Percentiles rank a stretch among this genome's conserved stretches.
phyloP scores from a whole-genome alignment of 2,888 invertebrate species.

The Pilophorus perplexus region DNA sequence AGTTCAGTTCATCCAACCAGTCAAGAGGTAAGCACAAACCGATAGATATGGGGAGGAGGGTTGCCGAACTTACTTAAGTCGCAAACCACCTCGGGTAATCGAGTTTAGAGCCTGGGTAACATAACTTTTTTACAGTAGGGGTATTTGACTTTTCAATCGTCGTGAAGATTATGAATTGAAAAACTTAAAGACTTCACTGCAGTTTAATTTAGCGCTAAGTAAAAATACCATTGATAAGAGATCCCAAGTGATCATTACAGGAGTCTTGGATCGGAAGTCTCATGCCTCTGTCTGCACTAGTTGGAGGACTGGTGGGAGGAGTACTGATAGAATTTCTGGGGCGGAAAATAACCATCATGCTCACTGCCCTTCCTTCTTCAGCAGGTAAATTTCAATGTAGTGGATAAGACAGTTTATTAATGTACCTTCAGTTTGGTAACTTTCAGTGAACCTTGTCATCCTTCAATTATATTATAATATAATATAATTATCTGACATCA shows the following conservation, averaged over 20 bases:
- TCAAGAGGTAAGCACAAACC: conserved; percentile 64
- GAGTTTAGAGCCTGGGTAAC: no score
- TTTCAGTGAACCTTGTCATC: background rate
- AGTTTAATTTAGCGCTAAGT: no score
- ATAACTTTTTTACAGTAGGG: no score
- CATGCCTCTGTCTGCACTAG: conserved; percentile 80
- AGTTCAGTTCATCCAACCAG: conserved; percentile 53
- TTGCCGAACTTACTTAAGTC: no score
- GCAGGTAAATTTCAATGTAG: conserved; percentile 55
- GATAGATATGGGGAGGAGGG: no score
- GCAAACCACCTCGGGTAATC: no score
- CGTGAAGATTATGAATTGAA: no score
- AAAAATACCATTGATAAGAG: background rate
- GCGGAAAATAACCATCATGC: conserved; percentile 73
- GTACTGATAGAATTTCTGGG: conserved; percentile 79
- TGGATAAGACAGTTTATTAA: no score
- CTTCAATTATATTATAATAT: background rate
- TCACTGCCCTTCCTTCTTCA: conserved; percentile 75
- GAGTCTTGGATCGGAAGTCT: conserved; percentile 83
- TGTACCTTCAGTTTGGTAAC: no score
- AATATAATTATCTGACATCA: no score
- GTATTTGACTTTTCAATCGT: no score
- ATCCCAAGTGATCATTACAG: conserved; percentile 58
- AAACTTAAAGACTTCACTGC: no score
- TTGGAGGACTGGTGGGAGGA: conserved; percentile 82